Base-by-base conservation (phyloP, 1,140 invertebrate genomes). In the Halesus radiatus region DNA sequence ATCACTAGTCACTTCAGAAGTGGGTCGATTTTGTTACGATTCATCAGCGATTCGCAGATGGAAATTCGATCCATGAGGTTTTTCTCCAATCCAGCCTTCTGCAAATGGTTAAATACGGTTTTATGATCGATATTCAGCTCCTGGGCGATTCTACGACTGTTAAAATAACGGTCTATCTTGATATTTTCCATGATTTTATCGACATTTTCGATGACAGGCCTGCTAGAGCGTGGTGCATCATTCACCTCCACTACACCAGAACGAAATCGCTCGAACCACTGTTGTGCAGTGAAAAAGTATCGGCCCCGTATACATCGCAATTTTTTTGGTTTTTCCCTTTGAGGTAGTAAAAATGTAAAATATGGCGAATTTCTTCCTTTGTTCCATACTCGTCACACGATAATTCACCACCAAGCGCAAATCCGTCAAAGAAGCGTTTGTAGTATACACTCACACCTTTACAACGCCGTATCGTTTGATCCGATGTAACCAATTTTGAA, bases 341-440 rank as follows among this genome's bases (percentile, higher is more conserved):
- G 6, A 73, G 68, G 50, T 22, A 50, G 20, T 45, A 20, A 52
- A 22, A 73, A 73, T 73, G 16, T 52, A 50, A 22, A 23, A 50
- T 52, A 52, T 50, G 68, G 68, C 37, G 32, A 73, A 50, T 52
- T 52, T 73, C 37, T 73, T 22, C 18, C 8, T 52, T 62, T 62
- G 50, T n/a, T n/a, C n/a, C n/a, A n/a, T n/a, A n/a, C n/a, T n/a
- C n/a, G n/a, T n/a, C n/a, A n/a, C n/a, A n/a, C n/a, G n/a, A n/a
- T n/a, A n/a, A n/a, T n/a, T n/a, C n/a, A n/a, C n/a, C n/a, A 86
- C 84, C 60, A 87, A 84, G 79, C 75, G 50, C 22, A 74, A 53
- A 52, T 26, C 32, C 52, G 50, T 74, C 22, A 37, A 23, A 3
- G 1, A 22, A 74, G 37, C 37, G 70, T 74, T 74, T 74, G 3